Base-by-base conservation (phyloP, 2,797 vertebrate species). In the Euthynnus affinis region DNA sequence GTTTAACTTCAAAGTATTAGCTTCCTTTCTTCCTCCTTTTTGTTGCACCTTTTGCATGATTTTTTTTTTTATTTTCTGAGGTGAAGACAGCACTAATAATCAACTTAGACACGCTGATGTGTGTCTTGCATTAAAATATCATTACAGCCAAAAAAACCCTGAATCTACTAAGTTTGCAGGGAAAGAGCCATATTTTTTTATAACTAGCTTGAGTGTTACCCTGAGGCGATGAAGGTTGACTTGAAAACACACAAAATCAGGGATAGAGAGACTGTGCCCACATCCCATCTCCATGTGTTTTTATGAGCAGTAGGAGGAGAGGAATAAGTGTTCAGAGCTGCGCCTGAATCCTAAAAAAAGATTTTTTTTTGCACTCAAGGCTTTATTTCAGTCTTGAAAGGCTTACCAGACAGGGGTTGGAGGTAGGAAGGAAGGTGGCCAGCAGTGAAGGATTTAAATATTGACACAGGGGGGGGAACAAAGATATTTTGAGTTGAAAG, bases 311-410 rank as follows among this genome's bases (percentile, higher is more conserved):
- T 46, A 74, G 66, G 61, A 74, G 27, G 57, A 60, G 55, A n/a
- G 57, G 55, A 67, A 73, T 42, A 61, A 51, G 49, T 57, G 51
- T 25, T 34, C 78, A 57, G 61, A 68, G 53, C 61, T 55, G 22
- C 62, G 32, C 64, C 57, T 66, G 7, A 73, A 75, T 52, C 25
- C 23, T 52, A 66, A 71, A 74, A 63, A 70, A 48, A 48, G 7
- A 23, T 27, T 66, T 74, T 15, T 27, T 66, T 74, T 15, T 44
- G 42, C 65, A 25, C 64, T 57, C 69, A 55, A 29, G 78, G 69
- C 9, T 52, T 55, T 80, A 49, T 82, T 83, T 81, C 32, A 46
- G 55, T 74, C 57, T 66, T 77, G 37, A 87, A 81, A 72, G 64
- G 34, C 44, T 71, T 10, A 34, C 1, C 62, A 82, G 68, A 82